Evolutionary conservation across 2,797 vertebrate species (phyloP).

Genomic region (Etheostoma perlongum): DNA sequence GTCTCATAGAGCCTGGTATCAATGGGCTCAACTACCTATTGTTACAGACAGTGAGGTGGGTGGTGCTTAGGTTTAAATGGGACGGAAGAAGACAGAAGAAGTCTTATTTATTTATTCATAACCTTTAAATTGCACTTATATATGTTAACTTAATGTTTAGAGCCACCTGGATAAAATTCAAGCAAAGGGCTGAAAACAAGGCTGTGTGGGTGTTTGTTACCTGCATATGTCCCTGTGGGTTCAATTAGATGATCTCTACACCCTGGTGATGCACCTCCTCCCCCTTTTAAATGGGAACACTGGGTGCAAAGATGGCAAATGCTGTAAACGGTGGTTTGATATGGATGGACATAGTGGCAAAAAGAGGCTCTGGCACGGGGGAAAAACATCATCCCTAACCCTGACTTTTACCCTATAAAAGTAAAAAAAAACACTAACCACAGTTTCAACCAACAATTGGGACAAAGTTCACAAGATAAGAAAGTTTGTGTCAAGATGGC

Average conservation of each 20-base stretch:
- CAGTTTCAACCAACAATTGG: neutral
- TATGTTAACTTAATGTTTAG: conserved; percentile 26
- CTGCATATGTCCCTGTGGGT: conserved; percentile 65
- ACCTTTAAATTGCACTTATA: conserved; percentile 17
- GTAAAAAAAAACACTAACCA: neutral
- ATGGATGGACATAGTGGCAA: neutral
- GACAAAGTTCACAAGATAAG: conserved; percentile 15
- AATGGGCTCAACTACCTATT: neutral
- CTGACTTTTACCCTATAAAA: neutral
- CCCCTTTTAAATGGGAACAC: conserved; percentile 27
- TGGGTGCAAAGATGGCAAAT: neutral
- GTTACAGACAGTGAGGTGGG: neutral
- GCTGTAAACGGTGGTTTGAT: neutral
- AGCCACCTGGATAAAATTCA: conserved; percentile 15
- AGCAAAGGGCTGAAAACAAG: conserved; percentile 55
- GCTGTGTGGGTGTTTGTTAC: conserved; percentile 55
- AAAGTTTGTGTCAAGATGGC: neutral
- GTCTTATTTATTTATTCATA: neutral
- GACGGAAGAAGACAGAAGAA: neutral
- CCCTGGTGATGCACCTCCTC: conserved; percentile 51
- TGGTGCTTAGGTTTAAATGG: neutral
- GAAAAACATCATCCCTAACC: neutral
- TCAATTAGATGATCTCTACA: conserved; percentile 73
- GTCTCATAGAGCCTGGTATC: too few relatives aligned
- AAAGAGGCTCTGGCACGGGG: neutral